Base-by-base conservation (phyloP, 64 coral and sea anemone species). In the Cladopsammia gracilis region DNA sequence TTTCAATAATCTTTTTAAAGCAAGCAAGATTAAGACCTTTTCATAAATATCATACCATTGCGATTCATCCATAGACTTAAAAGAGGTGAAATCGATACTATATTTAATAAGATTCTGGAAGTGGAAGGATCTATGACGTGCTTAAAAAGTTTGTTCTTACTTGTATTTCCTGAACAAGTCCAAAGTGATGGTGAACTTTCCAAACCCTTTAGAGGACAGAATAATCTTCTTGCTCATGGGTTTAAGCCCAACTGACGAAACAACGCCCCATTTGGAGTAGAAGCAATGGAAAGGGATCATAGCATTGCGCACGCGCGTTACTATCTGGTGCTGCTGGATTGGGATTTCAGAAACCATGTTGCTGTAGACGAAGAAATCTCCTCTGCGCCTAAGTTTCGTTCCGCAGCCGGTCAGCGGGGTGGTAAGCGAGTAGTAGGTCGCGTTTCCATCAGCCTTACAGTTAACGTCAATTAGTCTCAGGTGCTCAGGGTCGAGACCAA, bases 321-420 rank as follows among this genome's bases (percentile, higher is more conserved):
- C 53, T 14, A 79, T 86, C 46, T 84, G 60, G 15, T 84, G 22
- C 4, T 64, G 71, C 50, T 53, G 8, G 26, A 75, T 2, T 26
- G 77, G 62, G 11, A 62, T 87, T 25, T 93, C 81, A 14, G 58
- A 49, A 18, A 94, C 95, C 91, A 94, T 97, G 83, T 97, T 97
- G 46, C 92, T 94, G 83, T 97, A 97, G 10, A 97, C 70, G 48
- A 79, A 78, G 45, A 87, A 86, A 42, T 94, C 48, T 49, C 89
- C 94, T 23, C 73, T 82, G n/a, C 94, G 88, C 18, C 92, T 75
- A 25, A 89, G 86, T 14, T 60, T 83, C 3, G 92, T 97, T 20
- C 88, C 88, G 65, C 96, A 97, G 11, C 77, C 61, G 7, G 83
- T 91, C 56, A 90, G 92, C 15, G 26, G 71, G 60, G 92, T 94